Percentiles rank a stretch among this genome's conserved stretches.
phyloP scores from a whole-genome alignment of 37 sponge, comb jelly and placozoan species.

The Crambe crambe region DNA sequence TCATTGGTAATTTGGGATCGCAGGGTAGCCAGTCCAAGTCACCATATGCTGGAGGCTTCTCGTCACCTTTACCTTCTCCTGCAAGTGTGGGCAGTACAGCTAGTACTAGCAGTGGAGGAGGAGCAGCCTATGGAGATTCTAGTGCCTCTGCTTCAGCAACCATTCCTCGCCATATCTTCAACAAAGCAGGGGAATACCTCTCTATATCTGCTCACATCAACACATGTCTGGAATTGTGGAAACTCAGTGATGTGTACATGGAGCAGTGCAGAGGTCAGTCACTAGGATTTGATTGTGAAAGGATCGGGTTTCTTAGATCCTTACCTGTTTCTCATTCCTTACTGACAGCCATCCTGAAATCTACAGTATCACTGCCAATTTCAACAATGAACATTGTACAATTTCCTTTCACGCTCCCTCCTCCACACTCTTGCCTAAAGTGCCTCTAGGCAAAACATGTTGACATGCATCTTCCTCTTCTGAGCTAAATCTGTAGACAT shows the following conservation, averaged over 20 bases:
- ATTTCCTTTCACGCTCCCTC: background rate
- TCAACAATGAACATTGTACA: background rate
- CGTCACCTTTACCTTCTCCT: constrained; percentile 65
- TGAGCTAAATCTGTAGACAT: too few relatives aligned
- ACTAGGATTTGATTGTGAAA: too few relatives aligned
- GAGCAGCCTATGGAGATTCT: constrained; percentile 22
- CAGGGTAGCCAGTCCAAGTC: constrained; percentile 24
- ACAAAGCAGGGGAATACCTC: constrained; percentile 54
- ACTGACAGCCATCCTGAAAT: too few relatives aligned
- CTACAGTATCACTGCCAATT: too few relatives aligned
- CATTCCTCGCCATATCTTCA: constrained; percentile 38
- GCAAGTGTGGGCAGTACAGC: constrained; percentile 70
- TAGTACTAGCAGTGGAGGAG: constrained; percentile 44
- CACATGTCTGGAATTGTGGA: constrained; percentile 62
- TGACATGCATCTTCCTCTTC: too few relatives aligned
- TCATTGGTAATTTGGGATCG: background rate
- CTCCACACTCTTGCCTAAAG: background rate
- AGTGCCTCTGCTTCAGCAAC: constrained; percentile 33
- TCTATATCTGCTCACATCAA: constrained; percentile 38
- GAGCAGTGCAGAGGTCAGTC: constrained; percentile 53
- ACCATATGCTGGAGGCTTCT: constrained; percentile 14
- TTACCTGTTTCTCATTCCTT: too few relatives aligned
- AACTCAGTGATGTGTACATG: constrained; percentile 19
- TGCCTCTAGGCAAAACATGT: background rate
- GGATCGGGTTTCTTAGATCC: too few relatives aligned